phyloP scores from a whole-genome alignment of 35 echinoderm and acorn worm species.

The Ophioderma brevispina region DNA sequence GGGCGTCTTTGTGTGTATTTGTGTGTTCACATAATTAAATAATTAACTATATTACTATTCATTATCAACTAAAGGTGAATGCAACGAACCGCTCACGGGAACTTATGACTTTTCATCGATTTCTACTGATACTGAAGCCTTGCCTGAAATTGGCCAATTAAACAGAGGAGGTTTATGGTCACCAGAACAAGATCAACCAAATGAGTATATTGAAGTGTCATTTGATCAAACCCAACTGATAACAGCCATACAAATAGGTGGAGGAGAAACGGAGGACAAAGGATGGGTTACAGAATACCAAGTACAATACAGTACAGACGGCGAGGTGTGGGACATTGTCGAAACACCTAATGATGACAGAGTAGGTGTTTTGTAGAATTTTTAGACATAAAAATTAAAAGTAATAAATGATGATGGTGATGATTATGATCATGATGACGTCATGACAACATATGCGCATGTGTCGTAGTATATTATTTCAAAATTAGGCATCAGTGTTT shows the following conservation, averaged over 20 bases:
- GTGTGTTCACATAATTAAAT: no score
- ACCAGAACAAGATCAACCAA: not conserved
- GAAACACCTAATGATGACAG: not conserved
- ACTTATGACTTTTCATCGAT: not conserved
- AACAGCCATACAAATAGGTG: not conserved
- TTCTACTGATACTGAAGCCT: not conserved
- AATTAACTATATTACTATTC: no score
- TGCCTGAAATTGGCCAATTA: not conserved
- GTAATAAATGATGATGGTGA: no score
- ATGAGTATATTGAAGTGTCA: not conserved
- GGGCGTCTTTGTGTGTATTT: no score
- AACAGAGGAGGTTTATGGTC: not conserved
- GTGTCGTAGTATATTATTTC: no score
- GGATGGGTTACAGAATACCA: not conserved
- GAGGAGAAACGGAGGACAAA: not conserved
- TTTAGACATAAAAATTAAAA: no score
- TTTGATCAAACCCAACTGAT: not conserved
- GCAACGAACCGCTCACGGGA: not conserved
- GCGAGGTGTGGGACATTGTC: not conserved
- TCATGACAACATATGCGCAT: no score
- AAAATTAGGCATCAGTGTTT: no score
- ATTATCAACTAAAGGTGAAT: no score
- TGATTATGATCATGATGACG: no score
- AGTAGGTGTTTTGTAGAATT: no score
- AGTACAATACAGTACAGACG: not conserved